Evolutionary conservation across 2,888 invertebrate species (phyloP).

Genomic region (Cryptocheilus praepositus): DNA sequence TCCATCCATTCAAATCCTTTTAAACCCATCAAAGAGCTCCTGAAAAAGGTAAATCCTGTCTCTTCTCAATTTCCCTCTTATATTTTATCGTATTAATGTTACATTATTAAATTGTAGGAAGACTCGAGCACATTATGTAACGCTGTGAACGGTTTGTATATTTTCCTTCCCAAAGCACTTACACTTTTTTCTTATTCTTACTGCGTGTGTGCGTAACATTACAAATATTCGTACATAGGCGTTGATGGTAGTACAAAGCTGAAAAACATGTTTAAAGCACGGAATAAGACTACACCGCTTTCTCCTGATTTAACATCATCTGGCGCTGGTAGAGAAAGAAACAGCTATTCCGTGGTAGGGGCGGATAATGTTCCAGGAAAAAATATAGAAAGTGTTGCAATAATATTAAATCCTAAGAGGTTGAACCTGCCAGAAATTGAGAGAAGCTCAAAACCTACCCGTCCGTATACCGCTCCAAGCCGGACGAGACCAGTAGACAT

Average conservation of each 20-base stretch:
- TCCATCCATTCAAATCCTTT: constrained; percentile 67
- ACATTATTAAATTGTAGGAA: constrained; percentile 5
- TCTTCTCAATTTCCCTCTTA: constrained; percentile 5
- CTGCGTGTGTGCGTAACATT: too few relatives aligned
- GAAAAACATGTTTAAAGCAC: constrained; percentile 28
- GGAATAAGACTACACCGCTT: constrained; percentile 67
- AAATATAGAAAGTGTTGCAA: constrained; percentile 22
- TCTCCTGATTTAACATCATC: constrained; percentile 31
- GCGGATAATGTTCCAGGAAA: constrained; percentile 40
- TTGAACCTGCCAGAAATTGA: constrained; percentile 27
- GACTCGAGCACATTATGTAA: too few relatives aligned
- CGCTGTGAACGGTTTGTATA: constrained; percentile 46
- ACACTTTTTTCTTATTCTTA: too few relatives aligned
- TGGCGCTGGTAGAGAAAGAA: constrained; percentile 32
- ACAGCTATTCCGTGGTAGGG: constrained; percentile 19
- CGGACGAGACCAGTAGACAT: constrained; percentile 45
- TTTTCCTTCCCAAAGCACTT: too few relatives aligned
- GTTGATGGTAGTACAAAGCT: neutral
- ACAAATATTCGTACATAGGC: too few relatives aligned
- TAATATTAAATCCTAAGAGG: constrained; percentile 51
- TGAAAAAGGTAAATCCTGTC: constrained; percentile 39
- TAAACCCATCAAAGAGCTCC: constrained; percentile 61
- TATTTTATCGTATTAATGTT: constrained; percentile 6
- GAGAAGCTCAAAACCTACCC: constrained; percentile 30
- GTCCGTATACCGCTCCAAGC: constrained; percentile 65